Evolutionary conservation across 2,888 invertebrate species (phyloP), one percentile per base, ranked within the genome.

Genomic region (Abrostola triplasia): DNA sequence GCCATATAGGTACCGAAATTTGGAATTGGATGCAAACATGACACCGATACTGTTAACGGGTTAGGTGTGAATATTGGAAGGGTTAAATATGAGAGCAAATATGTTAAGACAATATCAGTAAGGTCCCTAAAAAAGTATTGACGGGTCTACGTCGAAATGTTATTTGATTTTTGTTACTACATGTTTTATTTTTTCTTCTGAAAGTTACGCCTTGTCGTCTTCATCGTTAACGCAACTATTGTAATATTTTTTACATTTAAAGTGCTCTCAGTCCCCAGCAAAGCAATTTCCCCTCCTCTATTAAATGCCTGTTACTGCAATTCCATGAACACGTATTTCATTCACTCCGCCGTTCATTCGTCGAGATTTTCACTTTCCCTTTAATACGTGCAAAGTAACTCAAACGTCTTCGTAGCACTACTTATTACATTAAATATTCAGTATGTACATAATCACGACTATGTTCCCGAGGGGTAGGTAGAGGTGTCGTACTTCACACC

Each of bases 1-100:
- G 70, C 53, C 44, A 64, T 64, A 68, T 69, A 13, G 24, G 24
- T 81, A 84, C 80, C 69, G 64, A 73, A 77, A 76, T 74, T 76
- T 79, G 78, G 80, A 80, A 82, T 69, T 69, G 76, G 77, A 74
- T 66, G 58, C 70, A 66, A 71, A 60, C 55, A 64, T 47, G 59
- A 56, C 53, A 48, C 35, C 55, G 59, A 69, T 59, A 64, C 59
- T 63, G 63, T 62, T 64, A 72, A 66, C 61, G 44, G 44, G 42
- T 35, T 51, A 10, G 5, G 35, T 69, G 59, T 59, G 49, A 61
- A 52, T 47, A 62, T 54, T 73, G 56, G 42, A 61, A 59, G 24
- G 36, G 12, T 44, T 51, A 10, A 41, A 57, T 57, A 38, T 13
- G 9, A 5, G 38, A 5, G 24, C 11, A 35, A 5, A 24, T 10